Base-by-base conservation (phyloP, 1,140 invertebrate genomes). In the Phymorhynchus buccinoides region DNA sequence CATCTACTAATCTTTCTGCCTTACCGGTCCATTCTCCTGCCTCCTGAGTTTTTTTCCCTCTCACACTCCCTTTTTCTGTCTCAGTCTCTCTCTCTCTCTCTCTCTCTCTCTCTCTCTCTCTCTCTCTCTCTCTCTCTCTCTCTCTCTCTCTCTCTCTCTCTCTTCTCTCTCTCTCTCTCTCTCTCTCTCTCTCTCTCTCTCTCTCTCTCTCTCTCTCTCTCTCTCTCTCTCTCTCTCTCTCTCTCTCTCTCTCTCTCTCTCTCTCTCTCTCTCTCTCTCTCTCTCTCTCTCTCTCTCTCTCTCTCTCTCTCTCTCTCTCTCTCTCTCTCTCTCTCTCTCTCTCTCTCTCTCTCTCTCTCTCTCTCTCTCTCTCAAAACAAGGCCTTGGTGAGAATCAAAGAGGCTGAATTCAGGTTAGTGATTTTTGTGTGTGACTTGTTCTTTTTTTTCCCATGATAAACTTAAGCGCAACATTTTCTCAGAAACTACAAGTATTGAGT, bases 101-200 rank as follows among this genome's bases (percentile, higher is more conserved):
- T 4, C 35, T 48, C 37, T 18, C 22, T 7, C 22, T 1, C 18
- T 73, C 71, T 73, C 71, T 73, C 71, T 73, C 71, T 73, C 71
- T 37, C 35, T 73, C 71, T 73, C 71, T n/a, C 71, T 73, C 71
- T 73, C 71, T 37, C 71, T 73, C 71, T 73, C 71, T 73, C 71
- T 73, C 71, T 73, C 71, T 73, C 71, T 37, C 71, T 73, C 71
- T 73, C 71, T 73, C 71, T 73, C 71, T 73, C 71, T n/a, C 71
- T 22, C 30, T n/a, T n/a, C n/a, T 73, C 71, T 73, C 71, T 73
- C 71, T 73, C 71, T 73, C 71, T 73, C 71, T 73, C 71, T 73
- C 71, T 73, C n/a, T n/a, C 30, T n/a, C n/a, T 12, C n/a, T 14
- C n/a, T 14, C 30, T 14, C 30, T n/a, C 30, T n/a, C 14, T 73